Evolutionary conservation across 2,888 invertebrate genomes (phyloP).

Genomic region (Petrolisthes manimaculis): DNA sequence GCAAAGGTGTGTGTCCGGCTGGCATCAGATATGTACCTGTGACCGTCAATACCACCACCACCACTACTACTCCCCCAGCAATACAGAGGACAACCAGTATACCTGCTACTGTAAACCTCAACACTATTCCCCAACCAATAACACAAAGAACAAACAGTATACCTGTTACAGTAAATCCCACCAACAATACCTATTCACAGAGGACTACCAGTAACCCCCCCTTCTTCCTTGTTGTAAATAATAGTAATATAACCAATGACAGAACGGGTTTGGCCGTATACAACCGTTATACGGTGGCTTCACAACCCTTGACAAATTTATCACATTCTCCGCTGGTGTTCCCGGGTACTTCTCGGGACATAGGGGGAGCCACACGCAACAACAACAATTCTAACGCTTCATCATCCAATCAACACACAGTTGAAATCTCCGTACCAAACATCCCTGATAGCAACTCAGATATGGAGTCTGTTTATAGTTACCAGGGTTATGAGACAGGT

Average conservation of each 20-base stretch:
- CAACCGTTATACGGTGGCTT: neutral
- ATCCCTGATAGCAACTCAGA: slow-evolving; percentile 48
- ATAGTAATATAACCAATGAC: slow-evolving; percentile 32
- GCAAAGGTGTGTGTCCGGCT: too few relatives aligned
- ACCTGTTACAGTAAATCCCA: too few relatives aligned
- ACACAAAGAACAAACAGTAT: too few relatives aligned
- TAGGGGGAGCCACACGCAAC: neutral
- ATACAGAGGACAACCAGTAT: too few relatives aligned
- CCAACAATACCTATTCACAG: too few relatives aligned
- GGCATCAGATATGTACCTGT: too few relatives aligned
- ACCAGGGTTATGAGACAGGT: slow-evolving; percentile 61
- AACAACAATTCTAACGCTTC: too few relatives aligned
- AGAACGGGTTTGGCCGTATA: slow-evolving; percentile 19
- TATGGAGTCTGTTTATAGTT: slow-evolving; percentile 44
- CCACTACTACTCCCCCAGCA: neutral
- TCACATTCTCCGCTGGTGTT: neutral
- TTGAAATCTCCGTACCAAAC: slow-evolving; percentile 17
- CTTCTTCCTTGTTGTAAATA: neutral
- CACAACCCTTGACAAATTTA: neutral
- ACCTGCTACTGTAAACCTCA: too few relatives aligned
- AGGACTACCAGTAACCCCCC: too few relatives aligned
- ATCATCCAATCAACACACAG: neutral
- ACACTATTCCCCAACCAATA: too few relatives aligned
- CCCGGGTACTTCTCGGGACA: too few relatives aligned
- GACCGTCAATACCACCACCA: neutral